Base-by-base conservation (phyloP, 92 coral and sea anemone species). In the Metridium senile region DNA sequence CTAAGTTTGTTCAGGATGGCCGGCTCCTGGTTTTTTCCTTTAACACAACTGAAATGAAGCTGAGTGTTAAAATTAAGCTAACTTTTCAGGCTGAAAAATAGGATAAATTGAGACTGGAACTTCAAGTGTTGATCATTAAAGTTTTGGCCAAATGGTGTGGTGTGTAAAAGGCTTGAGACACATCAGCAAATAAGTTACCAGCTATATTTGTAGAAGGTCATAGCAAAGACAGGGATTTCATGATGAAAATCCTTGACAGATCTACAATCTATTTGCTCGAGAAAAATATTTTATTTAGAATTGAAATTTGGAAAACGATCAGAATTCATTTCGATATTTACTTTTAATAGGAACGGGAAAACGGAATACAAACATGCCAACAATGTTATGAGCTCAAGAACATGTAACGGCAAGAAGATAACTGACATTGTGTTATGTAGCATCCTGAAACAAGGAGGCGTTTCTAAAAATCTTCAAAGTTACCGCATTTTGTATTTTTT, bases 301-400 rank as follows among this genome's bases (percentile, higher is more conserved):
- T 73, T 73, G 67, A 58, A 63, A 73, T 73, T 73, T 73, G 78
- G 78, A 73, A 73, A 73, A 73, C 78, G 63, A 32, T 53, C 78
- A 73, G 25, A 73, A 73, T 73, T 32, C 68, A 73, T 58, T 62
- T 54, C 33, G 68, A 19, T 73, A 73, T 73, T 73, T 73, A 73
- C 78, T 57, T 73, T 73, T 73, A 73, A 73, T 73, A 73, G 78
- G 78, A 58, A 73, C 64, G 78, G 78, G 67, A 58, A 73, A 73
- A 73, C 63, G 67, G 65, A 73, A 58, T 33, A 58, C 78, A 73
- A 73, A 73, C 39, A 73, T 73, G 78, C 78, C 78, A 73, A 57
- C 58, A 29, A 73, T 58, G 68, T 73, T 57, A 73, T 73, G 49
- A 58, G 78, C 68, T 58, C 67, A 62, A 73, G 78, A 46, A 45